Conservation (phyloP, 2,797 vertebrate species). For the Spatula versicolor region DNA sequence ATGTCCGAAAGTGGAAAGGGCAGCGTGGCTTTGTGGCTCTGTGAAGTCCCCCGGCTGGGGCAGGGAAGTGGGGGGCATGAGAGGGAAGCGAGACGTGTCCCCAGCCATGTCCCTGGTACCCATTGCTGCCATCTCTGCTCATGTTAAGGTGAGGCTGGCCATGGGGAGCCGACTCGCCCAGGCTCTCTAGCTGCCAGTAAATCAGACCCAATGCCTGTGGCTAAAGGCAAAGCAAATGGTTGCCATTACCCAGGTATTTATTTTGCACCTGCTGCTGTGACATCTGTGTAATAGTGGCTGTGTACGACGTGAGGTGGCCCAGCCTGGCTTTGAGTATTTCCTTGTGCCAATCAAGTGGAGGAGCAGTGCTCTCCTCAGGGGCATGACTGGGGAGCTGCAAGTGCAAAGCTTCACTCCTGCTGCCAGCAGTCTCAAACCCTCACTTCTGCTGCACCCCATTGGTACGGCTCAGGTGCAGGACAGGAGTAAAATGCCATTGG, state of each 20-base stretch:
- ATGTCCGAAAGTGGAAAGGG: slow-evolving; percentile 71
- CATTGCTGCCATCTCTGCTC: neutral
- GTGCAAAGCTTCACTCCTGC: slow-evolving; percentile 2
- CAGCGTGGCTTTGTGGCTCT: slow-evolving; percentile 42
- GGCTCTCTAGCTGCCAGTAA: slow-evolving; percentile 40
- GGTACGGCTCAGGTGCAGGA: slow-evolving; percentile 18
- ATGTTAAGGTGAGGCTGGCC: neutral
- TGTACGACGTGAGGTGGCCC: slow-evolving; percentile 11
- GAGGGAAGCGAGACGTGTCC: neutral
- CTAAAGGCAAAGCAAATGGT: slow-evolving; percentile 47
- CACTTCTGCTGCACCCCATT: neutral
- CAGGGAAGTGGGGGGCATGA: neutral
- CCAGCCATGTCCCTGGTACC: neutral
- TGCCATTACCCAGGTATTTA: slow-evolving; percentile 51
- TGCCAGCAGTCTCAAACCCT: slow-evolving; percentile 40
- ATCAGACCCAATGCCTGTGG: slow-evolving; percentile 26
- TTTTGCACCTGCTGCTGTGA: slow-evolving; percentile 50
- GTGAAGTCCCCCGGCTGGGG: neutral
- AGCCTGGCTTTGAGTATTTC: slow-evolving; percentile 35
- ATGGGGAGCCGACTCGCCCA: neutral
- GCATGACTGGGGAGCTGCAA: neutral
- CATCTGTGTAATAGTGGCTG: slow-evolving; percentile 37
- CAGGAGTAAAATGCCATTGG: slow-evolving; percentile 53
- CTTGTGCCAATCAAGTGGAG: neutral
- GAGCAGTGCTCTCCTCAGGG: neutral